A percentile compares a stretch with the other conserved stretches of the same genome.
Conservation (phyloP, 1,140 invertebrate species). For the Drosophila repleta region DNA sequence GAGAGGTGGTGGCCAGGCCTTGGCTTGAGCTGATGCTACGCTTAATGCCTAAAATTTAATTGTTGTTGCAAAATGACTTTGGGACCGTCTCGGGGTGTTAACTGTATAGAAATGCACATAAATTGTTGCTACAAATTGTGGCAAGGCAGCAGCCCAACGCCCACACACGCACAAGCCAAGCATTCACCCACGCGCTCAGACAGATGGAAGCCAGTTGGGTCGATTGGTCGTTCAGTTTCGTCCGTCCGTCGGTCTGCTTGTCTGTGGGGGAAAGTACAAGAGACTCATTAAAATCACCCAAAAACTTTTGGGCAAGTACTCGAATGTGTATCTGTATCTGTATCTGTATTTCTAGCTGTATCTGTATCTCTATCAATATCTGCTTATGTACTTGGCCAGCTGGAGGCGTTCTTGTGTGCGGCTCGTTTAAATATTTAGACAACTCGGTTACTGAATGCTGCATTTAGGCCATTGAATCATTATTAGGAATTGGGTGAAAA, state of each 20-base stretch:
- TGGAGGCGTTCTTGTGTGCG: slow-evolving; percentile 31
- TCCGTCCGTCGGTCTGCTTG: not conserved
- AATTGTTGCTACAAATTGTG: slow-evolving; percentile 52
- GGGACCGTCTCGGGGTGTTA: slow-evolving; percentile 60
- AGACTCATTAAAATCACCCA: slow-evolving; percentile 44
- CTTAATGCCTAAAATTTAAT: slow-evolving; percentile 56
- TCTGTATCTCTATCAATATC: slow-evolving; percentile 6
- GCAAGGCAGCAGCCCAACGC: slow-evolving; percentile 22
- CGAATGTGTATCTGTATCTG: slow-evolving; percentile 5
- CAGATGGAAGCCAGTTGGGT: slow-evolving; percentile 27
- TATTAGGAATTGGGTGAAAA: slow-evolving; percentile 27
- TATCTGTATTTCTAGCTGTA: slow-evolving; percentile 5
- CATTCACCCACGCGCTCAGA: slow-evolving; percentile 30
- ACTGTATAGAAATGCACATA: slow-evolving; percentile 66
- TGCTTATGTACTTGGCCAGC: slow-evolving; percentile 12
- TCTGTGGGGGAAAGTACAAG: slow-evolving; percentile 34
- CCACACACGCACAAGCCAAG: slow-evolving; percentile 36
- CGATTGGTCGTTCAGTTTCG: not conserved
- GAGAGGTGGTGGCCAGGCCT: slow-evolving; percentile 11
- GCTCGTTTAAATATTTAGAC: slow-evolving; percentile 72
- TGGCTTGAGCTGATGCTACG: not conserved
- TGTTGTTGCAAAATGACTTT: slow-evolving; percentile 66
- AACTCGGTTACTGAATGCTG: slow-evolving; percentile 62
- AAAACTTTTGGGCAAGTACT: slow-evolving; percentile 12
- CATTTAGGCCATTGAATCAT: slow-evolving; percentile 53